Evolutionary conservation across 1,140 invertebrate genomes (phyloP), one percentile per base, ranked within the genome.

Genomic region (Apis laboriosa): DNA sequence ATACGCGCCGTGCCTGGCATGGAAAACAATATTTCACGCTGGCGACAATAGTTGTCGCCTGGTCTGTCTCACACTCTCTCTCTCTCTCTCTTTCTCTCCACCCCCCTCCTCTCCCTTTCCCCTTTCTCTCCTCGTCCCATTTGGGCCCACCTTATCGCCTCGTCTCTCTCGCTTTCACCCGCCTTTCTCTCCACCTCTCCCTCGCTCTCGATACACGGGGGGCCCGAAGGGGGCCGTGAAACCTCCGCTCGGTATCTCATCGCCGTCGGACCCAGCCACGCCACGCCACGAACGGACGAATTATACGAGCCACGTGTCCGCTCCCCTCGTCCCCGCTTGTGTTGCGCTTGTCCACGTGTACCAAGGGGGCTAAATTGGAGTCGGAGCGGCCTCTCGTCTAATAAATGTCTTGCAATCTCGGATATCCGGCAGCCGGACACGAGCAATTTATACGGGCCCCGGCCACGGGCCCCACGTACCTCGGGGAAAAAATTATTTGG

Each of bases 11-110:
- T 91, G 90, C 89, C 86, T 86, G 82, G 90, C 91, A 92, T 92
- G 87, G 90, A 91, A 91, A 88, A 92, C 89, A 86, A 92, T 92
- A 92, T 92, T 92, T 92, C 87, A 92, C 87, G 86, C 86, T 71
- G 78, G 90, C 85, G 90, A 92, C 91, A 92, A 92, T 92, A 89
- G 87, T 88, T 78, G 84, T 88, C 86, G 86, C 76, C 77, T 60
- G 71, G 80, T 86, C 66, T 77, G 76, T 79, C 67, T 70, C 72
- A 77, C 82, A 24, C 79, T 73, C 68, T 24, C 34, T 82, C 70
- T 85, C 74, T 76, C 56, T 58, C 55, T 68, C 51, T 19, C 53
- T 55, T n/a, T 78, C 58, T 72, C 51, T 17, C 70, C 72, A 24
- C 49, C 9, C 21, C 60, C 63, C 34, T 2, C 11, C 15, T 58